A percentile compares a stretch with the other conserved stretches of the same genome.
phyloP scores from a whole-genome alignment of 2,888 invertebrate species.

The Xestoiulus laeticollis region DNA sequence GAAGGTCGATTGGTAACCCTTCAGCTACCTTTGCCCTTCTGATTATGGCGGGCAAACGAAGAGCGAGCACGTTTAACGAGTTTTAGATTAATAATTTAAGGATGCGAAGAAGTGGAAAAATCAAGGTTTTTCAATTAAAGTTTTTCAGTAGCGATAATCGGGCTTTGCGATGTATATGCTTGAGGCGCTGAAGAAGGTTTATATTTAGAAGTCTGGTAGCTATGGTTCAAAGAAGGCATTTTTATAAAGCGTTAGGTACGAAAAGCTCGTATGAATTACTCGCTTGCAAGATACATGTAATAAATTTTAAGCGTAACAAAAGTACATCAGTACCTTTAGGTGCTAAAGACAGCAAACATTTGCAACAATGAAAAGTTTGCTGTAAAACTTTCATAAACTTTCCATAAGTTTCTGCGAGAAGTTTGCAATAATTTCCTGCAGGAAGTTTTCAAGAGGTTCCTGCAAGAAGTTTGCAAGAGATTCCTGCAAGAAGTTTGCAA shows the following conservation, averaged over 20 bases:
- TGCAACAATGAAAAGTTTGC: no score
- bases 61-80: constrained; percentile 27
- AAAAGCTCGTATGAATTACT: no score
- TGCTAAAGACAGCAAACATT: no score
- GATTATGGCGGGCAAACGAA: background rate
- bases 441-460: no score
- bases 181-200: background rate
- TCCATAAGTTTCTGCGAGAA: no score
- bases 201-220: background rate
- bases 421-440: no score
- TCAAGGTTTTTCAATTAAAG: constrained; percentile 4
- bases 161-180: background rate
- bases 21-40: background rate
- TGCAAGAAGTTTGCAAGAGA: no score
- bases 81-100: background rate
- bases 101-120: background rate
- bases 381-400: no score
- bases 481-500: no score
- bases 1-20: background rate
- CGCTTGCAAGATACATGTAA: no score
- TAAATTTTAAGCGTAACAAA: no score
- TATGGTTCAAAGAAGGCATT: background rate
- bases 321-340: no score
- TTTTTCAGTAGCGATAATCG: background rate
- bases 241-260: background rate